Evolutionary conservation across 2,888 invertebrate species (phyloP), one percentile per base, ranked within the genome.

Genomic region (Pecten maximus): DNA sequence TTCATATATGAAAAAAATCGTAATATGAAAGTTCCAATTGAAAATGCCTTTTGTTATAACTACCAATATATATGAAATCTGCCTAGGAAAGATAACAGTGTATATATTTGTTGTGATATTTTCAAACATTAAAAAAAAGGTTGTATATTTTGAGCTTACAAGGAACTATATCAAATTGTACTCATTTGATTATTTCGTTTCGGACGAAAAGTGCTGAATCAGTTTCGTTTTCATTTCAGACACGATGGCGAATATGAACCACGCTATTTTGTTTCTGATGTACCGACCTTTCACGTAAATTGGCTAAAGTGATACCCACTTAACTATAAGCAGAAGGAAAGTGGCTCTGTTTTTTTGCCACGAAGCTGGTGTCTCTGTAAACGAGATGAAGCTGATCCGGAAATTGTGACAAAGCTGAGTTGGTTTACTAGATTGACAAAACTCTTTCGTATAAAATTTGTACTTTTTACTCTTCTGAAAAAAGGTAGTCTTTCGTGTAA

Each of bases 241-340:
- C 2, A 44, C 12, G 74, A 74, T 35, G 35, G 2, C 10, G 74
- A 35, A 8, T 12, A 8, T n/a, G 54, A 54, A 23, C 54, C 2
- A 54, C n/a, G 23, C 2, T 54, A 54, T 19, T 54, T 74, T 28
- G 74, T 35, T 74, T 35, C 35, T 35, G 23, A 74, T 74, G 74
- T 28, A 74, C 74, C 35, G 74, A 12, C 6, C 74, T 74, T 35
- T 35, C 35, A 28, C 74, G 74, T 35, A 74, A 74, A 74, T 74
- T 74, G 74, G 74, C 74, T 19, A 74, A 74, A 74, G 74, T 74
- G 74, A 74, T 74, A 74, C 74, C 74, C 74, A 74, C 35, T 74
- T 74, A 74, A 35, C 8, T 54, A 54, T 23, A 23, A n/a, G 23
- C 19, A n/a, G 23, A 19, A 19, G 74, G 10, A 12, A 74, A 74